phyloP scores from a whole-genome alignment of 2,888 invertebrate species.

The Pyrochroa serraticornis region DNA sequence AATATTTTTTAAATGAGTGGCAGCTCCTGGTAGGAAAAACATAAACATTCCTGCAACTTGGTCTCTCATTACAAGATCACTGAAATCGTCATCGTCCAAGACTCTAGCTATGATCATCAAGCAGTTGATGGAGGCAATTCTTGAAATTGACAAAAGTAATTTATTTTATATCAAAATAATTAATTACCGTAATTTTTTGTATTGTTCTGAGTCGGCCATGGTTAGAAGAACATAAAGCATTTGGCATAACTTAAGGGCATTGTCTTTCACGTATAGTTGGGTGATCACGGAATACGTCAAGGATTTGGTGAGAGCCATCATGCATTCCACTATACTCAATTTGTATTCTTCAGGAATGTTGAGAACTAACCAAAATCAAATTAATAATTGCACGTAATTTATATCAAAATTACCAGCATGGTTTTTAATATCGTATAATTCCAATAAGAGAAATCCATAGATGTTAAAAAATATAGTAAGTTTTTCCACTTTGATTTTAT shows the following conservation, averaged over 20 bases:
- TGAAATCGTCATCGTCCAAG: slow-evolving; percentile 61
- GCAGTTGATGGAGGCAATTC: slow-evolving; percentile 64
- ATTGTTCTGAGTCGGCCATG: slow-evolving; percentile 70
- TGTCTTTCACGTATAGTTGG: slow-evolving; percentile 63
- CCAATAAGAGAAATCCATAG: slow-evolving; percentile 61
- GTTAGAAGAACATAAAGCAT: slow-evolving; percentile 69
- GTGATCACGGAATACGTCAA: slow-evolving; percentile 61
- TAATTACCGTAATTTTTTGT: slow-evolving; percentile 66
- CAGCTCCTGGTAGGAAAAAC: slow-evolving; percentile 69
- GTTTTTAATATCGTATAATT: slow-evolving; percentile 63
- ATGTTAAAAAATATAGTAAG: slow-evolving; percentile 63
- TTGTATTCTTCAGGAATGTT: slow-evolving; percentile 69
- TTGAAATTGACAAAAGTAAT: slow-evolving; percentile 40
- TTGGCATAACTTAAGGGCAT: slow-evolving; percentile 68
- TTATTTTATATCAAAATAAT: background rate
- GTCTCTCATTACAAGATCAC: slow-evolving; percentile 61
- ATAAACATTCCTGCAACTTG: slow-evolving; percentile 65
- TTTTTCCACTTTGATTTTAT: slow-evolving; percentile 60
- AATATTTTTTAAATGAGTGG: slow-evolving; percentile 65
- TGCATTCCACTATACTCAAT: slow-evolving; percentile 62
- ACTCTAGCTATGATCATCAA: slow-evolving; percentile 69
- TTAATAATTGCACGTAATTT: slow-evolving; percentile 6
- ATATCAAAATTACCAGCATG: slow-evolving; percentile 58
- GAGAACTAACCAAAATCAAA: slow-evolving; percentile 59
- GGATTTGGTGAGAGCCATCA: slow-evolving; percentile 60